Evolutionary conservation across 2,797 vertebrate species (phyloP).

Genomic region (Acrocephalus scirpaceus): DNA sequence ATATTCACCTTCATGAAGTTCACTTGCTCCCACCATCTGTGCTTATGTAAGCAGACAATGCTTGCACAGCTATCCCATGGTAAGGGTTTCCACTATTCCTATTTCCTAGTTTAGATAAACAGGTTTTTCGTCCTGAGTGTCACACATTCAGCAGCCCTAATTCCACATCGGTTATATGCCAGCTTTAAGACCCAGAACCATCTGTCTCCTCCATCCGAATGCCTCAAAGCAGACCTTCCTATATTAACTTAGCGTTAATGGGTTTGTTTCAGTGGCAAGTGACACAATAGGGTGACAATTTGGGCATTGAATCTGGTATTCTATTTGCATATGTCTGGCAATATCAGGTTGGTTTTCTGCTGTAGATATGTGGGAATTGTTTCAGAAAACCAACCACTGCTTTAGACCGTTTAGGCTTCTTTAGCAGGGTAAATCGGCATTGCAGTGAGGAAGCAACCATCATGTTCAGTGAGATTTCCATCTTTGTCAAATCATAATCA

Average conservation of each 20-base stretch:
- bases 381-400: not conserved
- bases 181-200: not conserved
- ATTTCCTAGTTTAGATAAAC: not conserved
- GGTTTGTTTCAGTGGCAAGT: not conserved
- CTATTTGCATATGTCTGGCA: not conserved
- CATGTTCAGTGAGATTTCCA: not conserved
- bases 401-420: not conserved
- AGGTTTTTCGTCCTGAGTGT: not conserved
- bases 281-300: not conserved
- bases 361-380: not conserved
- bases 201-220: not conserved
- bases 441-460: not conserved
- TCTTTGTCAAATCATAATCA: not conserved
- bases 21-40: not conserved
- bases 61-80: not conserved
- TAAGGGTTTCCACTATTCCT: not conserved
- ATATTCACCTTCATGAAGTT: slow-evolving; percentile 12
- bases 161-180: not conserved
- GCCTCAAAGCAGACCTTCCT: not conserved
- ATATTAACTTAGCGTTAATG: too few species aligned
- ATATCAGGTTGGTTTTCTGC: not conserved
- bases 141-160: not conserved
- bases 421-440: not conserved
- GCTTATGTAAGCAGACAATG: not conserved
- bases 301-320: not conserved